These are phyloP conservation scores for Gobiocypris rarus DNA, from an alignment of 2,113 vertebrate genomes.

Conservation along the genomic window DNA sequence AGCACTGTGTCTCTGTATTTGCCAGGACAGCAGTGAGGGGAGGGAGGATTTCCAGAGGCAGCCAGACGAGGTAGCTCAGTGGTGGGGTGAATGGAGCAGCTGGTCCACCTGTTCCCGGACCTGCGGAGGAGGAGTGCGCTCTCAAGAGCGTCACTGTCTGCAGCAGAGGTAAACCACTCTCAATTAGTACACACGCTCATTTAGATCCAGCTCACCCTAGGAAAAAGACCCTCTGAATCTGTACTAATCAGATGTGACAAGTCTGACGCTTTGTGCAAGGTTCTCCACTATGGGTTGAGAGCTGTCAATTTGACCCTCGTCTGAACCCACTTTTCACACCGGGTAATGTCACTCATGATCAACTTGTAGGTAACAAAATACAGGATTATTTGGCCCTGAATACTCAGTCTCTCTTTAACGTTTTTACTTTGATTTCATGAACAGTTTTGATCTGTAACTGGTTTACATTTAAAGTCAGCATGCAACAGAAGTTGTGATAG, in stretches of 20 bases:
- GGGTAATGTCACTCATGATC: constrained; percentile 46
- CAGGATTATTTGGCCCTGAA: constrained; percentile 36
- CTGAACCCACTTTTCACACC: constrained; percentile 50
- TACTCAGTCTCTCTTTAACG: not conserved
- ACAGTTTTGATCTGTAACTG: not conserved
- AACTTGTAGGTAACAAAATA: constrained; percentile 30
- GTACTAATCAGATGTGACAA: constrained; percentile 37
- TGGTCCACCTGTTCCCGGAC: constrained; percentile 91
- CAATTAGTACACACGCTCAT: not conserved
- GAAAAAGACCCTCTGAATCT: not conserved
- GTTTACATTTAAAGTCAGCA: not conserved
- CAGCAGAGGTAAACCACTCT: constrained; percentile 78
- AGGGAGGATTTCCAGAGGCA: constrained; percentile 71
- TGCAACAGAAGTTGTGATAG: too few relatives aligned
- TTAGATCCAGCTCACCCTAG: constrained; percentile 11
- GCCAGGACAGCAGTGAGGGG: constrained; percentile 90
- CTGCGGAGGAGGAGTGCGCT: constrained; percentile 86
- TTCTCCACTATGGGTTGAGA: not conserved
- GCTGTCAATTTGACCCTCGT: constrained; percentile 29
- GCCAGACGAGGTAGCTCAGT: constrained; percentile 85
- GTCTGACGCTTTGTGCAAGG: constrained; percentile 9
- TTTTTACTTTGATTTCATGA: not conserved
- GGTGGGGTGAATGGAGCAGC: constrained; percentile 94
- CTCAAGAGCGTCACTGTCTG: constrained; percentile 87
- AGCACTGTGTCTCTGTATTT: constrained; percentile 67